These are phyloP conservation scores for Malaclemys terrapin DNA, from an alignment of 2,113 vertebrate species.

Conservation along the genomic window DNA sequence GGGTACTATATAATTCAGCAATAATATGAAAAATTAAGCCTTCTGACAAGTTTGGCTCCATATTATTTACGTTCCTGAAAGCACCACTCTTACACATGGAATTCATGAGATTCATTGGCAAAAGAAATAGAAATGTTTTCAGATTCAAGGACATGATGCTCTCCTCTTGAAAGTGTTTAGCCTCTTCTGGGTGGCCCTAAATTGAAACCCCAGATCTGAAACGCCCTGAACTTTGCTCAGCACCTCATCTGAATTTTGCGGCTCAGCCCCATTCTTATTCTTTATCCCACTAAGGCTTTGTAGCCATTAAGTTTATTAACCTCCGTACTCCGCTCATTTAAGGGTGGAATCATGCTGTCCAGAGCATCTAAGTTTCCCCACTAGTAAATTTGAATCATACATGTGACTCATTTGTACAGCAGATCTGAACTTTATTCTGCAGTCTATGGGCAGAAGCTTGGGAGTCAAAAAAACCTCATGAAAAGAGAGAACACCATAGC, in stretches of 20 bases:
- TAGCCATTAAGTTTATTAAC: background rate
- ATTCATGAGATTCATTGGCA: background rate
- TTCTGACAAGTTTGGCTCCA: background rate
- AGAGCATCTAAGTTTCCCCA: background rate
- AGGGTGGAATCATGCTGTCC: background rate
- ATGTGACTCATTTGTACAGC: background rate
- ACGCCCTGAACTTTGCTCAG: background rate
- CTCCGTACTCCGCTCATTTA: background rate
- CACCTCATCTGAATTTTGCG: background rate
- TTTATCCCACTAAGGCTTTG: background rate
- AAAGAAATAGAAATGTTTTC: background rate
- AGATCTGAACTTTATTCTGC: background rate
- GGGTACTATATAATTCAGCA: background rate
- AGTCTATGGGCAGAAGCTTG: background rate
- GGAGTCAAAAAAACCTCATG: background rate
- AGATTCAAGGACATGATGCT: background rate
- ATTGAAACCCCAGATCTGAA: background rate
- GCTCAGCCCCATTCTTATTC: background rate
- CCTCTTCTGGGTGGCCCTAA: background rate
- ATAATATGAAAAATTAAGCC: background rate
- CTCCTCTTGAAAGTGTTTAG: background rate
- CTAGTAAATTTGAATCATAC: background rate
- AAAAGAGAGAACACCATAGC: background rate
- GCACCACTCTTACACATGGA: accelerated
- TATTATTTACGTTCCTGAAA: no score